A percentile compares a stretch with the other conserved stretches of the same genome.
Conservation (phyloP, 2,797 vertebrate species). For the Lepidocolaptes lacrymiger region DNA sequence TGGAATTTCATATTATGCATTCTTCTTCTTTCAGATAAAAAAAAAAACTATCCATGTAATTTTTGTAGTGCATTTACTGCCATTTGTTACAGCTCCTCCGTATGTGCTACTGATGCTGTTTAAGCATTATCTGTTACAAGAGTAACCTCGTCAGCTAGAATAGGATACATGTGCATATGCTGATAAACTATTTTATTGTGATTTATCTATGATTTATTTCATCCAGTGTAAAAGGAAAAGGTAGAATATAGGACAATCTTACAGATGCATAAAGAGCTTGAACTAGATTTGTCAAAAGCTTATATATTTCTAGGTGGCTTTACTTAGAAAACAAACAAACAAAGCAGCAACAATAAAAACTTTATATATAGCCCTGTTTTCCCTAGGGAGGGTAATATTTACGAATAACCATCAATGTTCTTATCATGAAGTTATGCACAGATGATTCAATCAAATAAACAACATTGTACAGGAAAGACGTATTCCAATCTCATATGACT, state of each 20-base stretch:
- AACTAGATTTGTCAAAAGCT: not conserved
- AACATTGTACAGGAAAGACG: not conserved
- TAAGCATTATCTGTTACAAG: slow-evolving; percentile 22
- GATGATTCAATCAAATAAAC: not conserved
- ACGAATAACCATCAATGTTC: not conserved
- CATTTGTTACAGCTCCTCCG: slow-evolving; percentile 12
- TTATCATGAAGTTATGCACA: not conserved
- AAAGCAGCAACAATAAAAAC: not conserved
- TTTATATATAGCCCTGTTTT: not conserved
- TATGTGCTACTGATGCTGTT: not conserved
- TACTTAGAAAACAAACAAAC: not conserved
- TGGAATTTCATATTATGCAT: slow-evolving; percentile 7
- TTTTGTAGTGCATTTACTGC: slow-evolving; percentile 2
- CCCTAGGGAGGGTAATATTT: not conserved
- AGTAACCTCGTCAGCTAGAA: slow-evolving; percentile 1
- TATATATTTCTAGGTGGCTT: not conserved
- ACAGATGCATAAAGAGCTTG: not conserved
- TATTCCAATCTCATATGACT: not conserved
- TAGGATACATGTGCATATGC: not conserved
- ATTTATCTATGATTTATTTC: slow-evolving; percentile 11
- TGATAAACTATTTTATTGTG: slow-evolving; percentile 16
- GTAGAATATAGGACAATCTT: not conserved
- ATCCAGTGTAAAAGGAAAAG: not conserved
- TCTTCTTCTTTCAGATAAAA: not conserved
- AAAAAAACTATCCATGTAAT: not conserved